Evolutionary conservation across 1,140 invertebrate species (phyloP), one percentile per base, ranked within the genome.

Genomic region (Pogonus chalceus): DNA sequence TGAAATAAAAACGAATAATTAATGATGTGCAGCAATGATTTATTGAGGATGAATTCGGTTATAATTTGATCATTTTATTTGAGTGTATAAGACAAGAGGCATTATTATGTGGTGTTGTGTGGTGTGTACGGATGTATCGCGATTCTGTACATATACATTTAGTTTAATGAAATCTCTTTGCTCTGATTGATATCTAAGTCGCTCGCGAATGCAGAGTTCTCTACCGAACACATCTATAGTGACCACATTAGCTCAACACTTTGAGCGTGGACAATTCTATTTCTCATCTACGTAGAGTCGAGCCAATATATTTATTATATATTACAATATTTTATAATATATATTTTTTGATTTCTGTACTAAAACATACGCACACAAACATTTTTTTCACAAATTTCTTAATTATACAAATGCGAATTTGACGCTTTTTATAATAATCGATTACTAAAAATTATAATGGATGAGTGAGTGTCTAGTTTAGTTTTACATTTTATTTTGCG

Each of bases 151-250:
- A n/a, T n/a, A n/a, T 31, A 7, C 26, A 31, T 7, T 4, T 31
- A 31, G 14, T 31, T 31, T 31, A 4, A 31, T 7, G 4, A 31
- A 31, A 31, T 14, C 4, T 14, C 4, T 4, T 31, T 31, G 26
- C 26, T 31, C 26, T 14, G 14, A 7, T 31, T 31, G 26, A 14
- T 14, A 14, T 14, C 14, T 14, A 14, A 31, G 4, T 7, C 26
- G 26, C 4, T 9, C 37, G 37, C 37, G 18, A 43, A 43, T 62
- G 59, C 59, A 65, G 58, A 60, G 59, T 59, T 55, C 58, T 60
- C 63, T 66, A 66, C 66, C 63, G 63, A 68, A 69, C 66, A 69
- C 67, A 65, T 62, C 64, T 69, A 69, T 52, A 62, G 56, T 65
- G 62, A 64, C 64, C 62, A 65, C 63, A 43, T 12, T 66, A 64